A percentile compares a stretch with the other conserved stretches of the same genome.
Conservation (phyloP, 2,113 vertebrate species). For the Pandion haliaetus region DNA sequence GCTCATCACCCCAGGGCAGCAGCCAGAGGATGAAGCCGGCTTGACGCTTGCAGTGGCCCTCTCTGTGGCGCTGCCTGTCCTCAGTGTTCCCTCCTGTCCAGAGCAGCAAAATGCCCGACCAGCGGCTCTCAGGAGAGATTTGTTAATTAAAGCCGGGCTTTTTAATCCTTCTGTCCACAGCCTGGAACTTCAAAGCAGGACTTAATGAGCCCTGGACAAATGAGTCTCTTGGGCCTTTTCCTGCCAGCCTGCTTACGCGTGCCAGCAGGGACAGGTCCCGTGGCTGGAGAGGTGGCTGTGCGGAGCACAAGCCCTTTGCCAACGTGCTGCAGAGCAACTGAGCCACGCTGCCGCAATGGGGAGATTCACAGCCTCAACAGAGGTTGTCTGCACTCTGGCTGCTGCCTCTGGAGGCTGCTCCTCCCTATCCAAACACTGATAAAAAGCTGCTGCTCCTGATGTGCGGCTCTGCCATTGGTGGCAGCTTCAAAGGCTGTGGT, state of each 20-base stretch:
- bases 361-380: accelerated
- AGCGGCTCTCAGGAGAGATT: background rate
- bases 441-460: background rate
- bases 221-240: constrained; percentile 26
- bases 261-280: background rate
- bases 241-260: background rate
- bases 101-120: background rate
- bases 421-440: accelerated
- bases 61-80: background rate
- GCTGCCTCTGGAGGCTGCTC: background rate
- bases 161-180: constrained; percentile 43
- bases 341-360: accelerated
- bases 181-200: background rate
- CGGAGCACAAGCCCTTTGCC: background rate
- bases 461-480: accelerated
- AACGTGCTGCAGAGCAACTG: background rate
- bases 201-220: constrained; percentile 17
- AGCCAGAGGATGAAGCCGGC: background rate
- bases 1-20: background rate
- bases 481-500: background rate
- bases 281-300: background rate
- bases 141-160: constrained; percentile 55
- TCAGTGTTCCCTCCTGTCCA: background rate
- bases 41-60: accelerated
- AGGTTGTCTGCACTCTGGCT: background rate